Evolutionary conservation across 2,797 vertebrate genomes (phyloP), one percentile per base, ranked within the genome.

Genomic region (Acridotheres tristis): DNA sequence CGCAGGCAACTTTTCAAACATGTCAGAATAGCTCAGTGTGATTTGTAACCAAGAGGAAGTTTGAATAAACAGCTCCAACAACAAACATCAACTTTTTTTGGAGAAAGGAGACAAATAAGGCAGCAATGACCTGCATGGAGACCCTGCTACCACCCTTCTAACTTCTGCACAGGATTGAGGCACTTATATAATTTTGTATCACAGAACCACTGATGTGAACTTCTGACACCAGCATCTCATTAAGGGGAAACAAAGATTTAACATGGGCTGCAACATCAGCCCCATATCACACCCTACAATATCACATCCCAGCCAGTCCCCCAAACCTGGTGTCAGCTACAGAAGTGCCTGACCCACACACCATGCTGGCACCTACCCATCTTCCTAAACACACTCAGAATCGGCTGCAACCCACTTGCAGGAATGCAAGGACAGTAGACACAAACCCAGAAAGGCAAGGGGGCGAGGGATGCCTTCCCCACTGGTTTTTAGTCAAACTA

Each of bases 21-120:
- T 6, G 47, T 65, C 86, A 93, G 81, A 93, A 94, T 34, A 82
- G 88, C 40, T 87, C n/a, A 85, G 53, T 23, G 57, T 77, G 57
- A 93, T 88, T 85, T 91, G 93, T 87, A 91, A 94, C 81, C 29
- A 90, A 79, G 85, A 94, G 53, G 17, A 88, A 53, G 55, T 61
- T 21, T 71, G 53, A 81, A 85, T 61, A 94, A 94, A 95, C 63
- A 91, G 71, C 48, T 93, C 79, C 50, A 81, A 84, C 48, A 93
- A 90, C 62, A 85, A 86, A 61, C 20, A 92, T 11, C 36, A 66
- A 57, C 53, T 54, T 88, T 54, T 54, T 18, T 8, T 0, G 1
- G 13, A 10, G 10, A 30, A 7, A 67, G 59, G 47, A 85, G 63
- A 80, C 18, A 47, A 67, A 26, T 47, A 75, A 66, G 67, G 74